A percentile compares a stretch with the other conserved stretches of the same genome.
Conservation (phyloP, 2,113 vertebrate species). For the Collichthys lucidus region DNA sequence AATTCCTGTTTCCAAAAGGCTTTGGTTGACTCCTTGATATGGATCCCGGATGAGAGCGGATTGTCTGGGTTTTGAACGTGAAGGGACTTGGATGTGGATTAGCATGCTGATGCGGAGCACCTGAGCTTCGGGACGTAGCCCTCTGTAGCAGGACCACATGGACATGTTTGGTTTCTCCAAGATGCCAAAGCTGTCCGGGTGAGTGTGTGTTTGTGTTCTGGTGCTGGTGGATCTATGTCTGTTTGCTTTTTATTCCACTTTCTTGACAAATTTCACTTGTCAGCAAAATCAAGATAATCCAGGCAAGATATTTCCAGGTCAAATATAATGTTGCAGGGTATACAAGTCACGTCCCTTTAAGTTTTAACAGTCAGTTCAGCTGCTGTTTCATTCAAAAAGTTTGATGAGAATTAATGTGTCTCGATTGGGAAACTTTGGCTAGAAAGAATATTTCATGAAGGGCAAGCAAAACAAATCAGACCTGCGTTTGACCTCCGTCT, state of each 20-base stretch:
- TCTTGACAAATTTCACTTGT: not conserved
- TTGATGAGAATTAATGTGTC: not conserved
- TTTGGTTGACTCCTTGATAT: constrained; percentile 51
- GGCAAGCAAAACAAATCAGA: not conserved
- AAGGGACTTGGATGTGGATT: constrained; percentile 61
- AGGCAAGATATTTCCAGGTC: not conserved
- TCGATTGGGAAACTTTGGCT: not conserved
- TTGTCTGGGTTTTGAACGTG: constrained; percentile 36
- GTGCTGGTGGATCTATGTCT: not conserved
- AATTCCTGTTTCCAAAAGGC: constrained; percentile 5
- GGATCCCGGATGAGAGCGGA: constrained; percentile 70
- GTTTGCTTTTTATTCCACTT: not conserved
- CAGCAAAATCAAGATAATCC: not conserved
- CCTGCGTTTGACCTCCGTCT: not conserved
- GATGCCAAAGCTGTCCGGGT: constrained; percentile 82
- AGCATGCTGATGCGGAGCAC: constrained; percentile 65
- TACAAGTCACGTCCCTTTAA: not conserved
- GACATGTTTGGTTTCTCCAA: constrained; percentile 85
- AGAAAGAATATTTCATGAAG: not conserved
- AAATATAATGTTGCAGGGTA: not conserved
- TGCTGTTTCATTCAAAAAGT: not conserved
- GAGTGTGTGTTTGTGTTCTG: constrained; percentile 50
- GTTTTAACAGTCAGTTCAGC: not conserved
- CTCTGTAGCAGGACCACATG: constrained; percentile 63
- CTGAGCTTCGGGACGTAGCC: constrained; percentile 47